Conservation (phyloP, 2,113 vertebrate genomes). For the Vidua chalybeata region DNA sequence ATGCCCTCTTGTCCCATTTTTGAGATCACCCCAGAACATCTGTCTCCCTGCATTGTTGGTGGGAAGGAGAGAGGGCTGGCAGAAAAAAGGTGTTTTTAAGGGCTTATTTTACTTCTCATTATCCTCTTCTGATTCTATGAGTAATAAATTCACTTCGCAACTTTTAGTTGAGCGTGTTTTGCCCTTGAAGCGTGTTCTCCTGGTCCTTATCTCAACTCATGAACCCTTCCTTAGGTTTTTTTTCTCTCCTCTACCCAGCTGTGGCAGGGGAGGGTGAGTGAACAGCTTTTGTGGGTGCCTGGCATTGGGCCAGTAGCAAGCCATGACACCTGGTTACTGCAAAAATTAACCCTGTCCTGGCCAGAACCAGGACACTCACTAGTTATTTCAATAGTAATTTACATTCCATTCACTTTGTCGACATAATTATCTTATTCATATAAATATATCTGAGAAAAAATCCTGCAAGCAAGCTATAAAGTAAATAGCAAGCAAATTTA, state of each 20-base stretch:
- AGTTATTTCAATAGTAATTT: background rate
- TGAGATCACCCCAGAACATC: background rate
- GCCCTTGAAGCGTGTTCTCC: background rate
- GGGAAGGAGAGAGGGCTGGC: background rate
- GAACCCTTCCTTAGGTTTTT: background rate
- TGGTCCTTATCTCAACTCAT: background rate
- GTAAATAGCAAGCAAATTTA: background rate
- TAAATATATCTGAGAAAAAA: background rate
- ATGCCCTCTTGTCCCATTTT: background rate
- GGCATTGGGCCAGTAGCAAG: background rate
- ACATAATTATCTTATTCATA: background rate
- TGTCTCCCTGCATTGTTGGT: no score
- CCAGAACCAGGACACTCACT: background rate
- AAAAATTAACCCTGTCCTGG: background rate
- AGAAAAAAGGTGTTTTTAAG: background rate
- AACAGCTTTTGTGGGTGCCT: background rate
- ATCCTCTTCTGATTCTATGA: background rate
- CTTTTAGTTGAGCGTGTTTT: background rate
- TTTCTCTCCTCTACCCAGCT: background rate
- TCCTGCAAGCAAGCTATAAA: background rate
- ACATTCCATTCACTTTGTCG: background rate
- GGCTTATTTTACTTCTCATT: background rate
- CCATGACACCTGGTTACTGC: background rate
- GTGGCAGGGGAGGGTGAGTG: fast-evolving
- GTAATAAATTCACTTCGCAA: background rate